phyloP scores from a whole-genome alignment of 2,888 invertebrate species.

The Eristalis pertinax region DNA sequence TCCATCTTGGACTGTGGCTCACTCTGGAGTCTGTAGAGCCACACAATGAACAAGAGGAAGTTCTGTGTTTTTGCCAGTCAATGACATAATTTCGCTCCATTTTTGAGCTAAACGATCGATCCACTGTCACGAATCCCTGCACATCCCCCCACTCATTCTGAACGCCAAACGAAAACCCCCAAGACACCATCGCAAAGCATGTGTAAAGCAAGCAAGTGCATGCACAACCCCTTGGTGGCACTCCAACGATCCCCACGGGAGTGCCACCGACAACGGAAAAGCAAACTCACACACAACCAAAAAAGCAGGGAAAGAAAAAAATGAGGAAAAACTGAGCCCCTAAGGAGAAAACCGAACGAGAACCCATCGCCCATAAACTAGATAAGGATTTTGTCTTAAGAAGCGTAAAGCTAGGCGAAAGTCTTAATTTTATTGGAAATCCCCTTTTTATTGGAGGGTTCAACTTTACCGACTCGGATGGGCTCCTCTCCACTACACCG shows the following conservation, averaged over 20 bases:
- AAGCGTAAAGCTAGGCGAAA: constrained; percentile 69
- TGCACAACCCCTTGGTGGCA: constrained; percentile 5
- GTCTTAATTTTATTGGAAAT: constrained; percentile 72
- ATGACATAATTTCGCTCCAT: no score
- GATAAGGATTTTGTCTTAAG: constrained; percentile 68
- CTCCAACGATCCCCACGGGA: constrained; percentile 8
- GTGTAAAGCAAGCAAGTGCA: constrained; percentile 52
- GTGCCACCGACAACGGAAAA: neutral
- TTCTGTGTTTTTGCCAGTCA: no score
- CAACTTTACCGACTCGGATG: constrained; percentile 40
- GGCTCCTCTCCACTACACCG: constrained; percentile 13
- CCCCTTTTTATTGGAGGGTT: constrained; percentile 69
- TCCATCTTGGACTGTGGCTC: no score
- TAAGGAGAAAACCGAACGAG: neutral
- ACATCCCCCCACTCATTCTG: neutral
- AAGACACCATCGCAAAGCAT: neutral
- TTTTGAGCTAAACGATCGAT: no score
- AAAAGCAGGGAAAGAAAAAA: no score
- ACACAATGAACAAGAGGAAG: no score
- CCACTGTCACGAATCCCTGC: no score
- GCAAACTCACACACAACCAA: neutral
- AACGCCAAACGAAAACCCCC: neutral
- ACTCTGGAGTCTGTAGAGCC: no score
- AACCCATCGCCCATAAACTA: constrained; percentile 63
- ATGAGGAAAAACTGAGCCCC: neutral